Percentiles rank a stretch among this genome's conserved stretches.
phyloP scores from a whole-genome alignment of 2,113 vertebrate genomes.

The Eurystomus gularis region DNA sequence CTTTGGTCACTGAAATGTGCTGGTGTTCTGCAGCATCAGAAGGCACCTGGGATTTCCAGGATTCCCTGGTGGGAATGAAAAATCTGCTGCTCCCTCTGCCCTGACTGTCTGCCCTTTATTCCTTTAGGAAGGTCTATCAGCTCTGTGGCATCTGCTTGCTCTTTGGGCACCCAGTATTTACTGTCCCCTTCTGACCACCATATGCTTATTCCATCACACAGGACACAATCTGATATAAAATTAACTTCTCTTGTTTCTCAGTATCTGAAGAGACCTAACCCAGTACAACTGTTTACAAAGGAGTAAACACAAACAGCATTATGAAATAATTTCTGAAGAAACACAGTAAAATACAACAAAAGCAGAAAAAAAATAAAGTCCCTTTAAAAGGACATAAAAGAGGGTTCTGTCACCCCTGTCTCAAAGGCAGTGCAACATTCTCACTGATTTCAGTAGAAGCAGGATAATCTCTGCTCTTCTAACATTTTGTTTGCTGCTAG shows the following conservation, averaged over 20 bases:
- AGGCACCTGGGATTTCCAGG: not conserved
- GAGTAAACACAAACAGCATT: not conserved
- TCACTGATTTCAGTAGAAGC: not conserved
- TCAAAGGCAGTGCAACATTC: not conserved
- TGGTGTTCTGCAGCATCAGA: not conserved
- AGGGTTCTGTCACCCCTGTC: not conserved
- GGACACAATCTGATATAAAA: not conserved
- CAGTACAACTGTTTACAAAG: not conserved
- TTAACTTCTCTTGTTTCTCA: not conserved
- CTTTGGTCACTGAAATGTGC: not conserved
- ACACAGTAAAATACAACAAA: not conserved
- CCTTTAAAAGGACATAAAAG: not conserved
- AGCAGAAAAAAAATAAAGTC: not conserved
- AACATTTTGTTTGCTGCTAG: not conserved
- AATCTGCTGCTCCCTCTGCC: not conserved
- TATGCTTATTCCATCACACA: not conserved
- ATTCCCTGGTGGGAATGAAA: not conserved
- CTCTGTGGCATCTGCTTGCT: rapidly evolving
- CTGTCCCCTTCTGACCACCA: not conserved
- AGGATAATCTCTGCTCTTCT: not conserved
- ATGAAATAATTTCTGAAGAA: not conserved
- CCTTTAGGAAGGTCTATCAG: not conserved
- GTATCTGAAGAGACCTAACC: not conserved
- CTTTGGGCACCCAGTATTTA: not conserved
- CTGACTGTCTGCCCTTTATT: not conserved